Conservation (phyloP, 2,888 invertebrate species). For the Amphipoea oculea region DNA sequence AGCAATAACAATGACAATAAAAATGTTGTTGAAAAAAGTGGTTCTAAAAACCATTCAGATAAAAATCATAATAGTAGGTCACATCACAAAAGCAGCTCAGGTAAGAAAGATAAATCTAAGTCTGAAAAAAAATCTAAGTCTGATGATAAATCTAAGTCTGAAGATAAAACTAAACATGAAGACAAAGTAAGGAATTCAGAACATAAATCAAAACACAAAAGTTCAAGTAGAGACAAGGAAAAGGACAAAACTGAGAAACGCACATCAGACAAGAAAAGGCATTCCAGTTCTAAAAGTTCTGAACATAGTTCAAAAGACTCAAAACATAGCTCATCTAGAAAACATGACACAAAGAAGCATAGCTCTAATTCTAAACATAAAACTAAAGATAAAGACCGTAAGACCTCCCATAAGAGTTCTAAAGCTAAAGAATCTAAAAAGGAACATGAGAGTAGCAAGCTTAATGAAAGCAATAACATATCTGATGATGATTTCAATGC, state of each 20-base stretch:
- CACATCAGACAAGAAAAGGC: conserved; percentile 73
- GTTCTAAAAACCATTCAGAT: conserved; percentile 60
- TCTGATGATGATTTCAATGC: conserved; percentile 74
- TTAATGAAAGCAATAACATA: conserved; percentile 68
- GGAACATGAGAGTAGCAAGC: conserved; percentile 69
- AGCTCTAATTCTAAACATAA: conserved; percentile 70
- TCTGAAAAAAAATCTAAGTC: neutral
- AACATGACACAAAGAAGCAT: conserved; percentile 71
- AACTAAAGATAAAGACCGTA: conserved; percentile 69
- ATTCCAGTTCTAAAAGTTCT: conserved; percentile 72
- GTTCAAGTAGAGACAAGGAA: conserved; percentile 79
- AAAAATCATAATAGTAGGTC: conserved; percentile 69
- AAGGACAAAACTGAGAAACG: conserved; percentile 76
- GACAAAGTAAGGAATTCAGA: conserved; percentile 73
- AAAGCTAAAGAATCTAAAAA: conserved; percentile 73
- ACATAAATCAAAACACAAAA: conserved; percentile 79
- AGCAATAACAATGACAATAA: conserved; percentile 68
- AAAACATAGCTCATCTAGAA: conserved; percentile 71
- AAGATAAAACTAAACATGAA: conserved; percentile 72
- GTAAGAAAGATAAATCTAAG: conserved; percentile 67
- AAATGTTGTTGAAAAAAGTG: conserved; percentile 51
- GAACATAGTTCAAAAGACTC: conserved; percentile 71
- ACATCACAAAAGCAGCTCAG: conserved; percentile 71
- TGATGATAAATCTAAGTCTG: conserved; percentile 63
- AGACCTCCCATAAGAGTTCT: conserved; percentile 76